phyloP scores from a whole-genome alignment of 92 coral and sea anemone species.

The Scolanthus callimorphus region DNA sequence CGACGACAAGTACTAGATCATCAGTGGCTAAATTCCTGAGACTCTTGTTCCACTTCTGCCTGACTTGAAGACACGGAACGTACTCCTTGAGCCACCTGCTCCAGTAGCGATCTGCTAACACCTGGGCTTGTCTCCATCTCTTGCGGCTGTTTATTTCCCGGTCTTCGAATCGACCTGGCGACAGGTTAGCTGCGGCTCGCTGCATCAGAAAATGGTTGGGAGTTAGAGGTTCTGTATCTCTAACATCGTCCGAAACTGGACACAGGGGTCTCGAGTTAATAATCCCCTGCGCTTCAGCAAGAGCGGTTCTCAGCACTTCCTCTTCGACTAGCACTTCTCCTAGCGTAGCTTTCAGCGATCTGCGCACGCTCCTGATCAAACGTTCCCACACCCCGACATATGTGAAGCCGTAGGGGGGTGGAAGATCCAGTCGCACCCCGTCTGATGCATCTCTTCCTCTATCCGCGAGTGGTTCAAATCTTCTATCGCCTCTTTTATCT shows the following conservation, averaged over 20 bases:
- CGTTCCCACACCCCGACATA: constrained; percentile 52
- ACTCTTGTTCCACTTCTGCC: constrained; percentile 41
- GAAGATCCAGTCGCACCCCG: constrained; percentile 3
- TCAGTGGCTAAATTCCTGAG: constrained; percentile 23
- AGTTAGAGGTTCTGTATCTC: constrained; percentile 27
- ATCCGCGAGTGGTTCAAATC: constrained; percentile 6
- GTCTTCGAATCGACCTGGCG: constrained; percentile 42
- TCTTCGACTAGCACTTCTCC: constrained; percentile 13
- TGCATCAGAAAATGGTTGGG: constrained; percentile 38
- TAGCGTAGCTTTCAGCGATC: constrained; percentile 17
- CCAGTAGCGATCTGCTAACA: constrained; percentile 58
- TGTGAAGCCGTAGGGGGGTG: constrained; percentile 47
- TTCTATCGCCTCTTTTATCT: constrained; percentile 24
- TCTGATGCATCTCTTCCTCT: background rate
- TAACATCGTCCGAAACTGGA: constrained; percentile 23
- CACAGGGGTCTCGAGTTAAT: constrained; percentile 39
- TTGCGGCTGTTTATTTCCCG: constrained; percentile 16
- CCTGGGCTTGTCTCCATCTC: constrained; percentile 35
- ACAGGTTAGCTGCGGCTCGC: constrained; percentile 1
- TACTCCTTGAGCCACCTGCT: constrained; percentile 48
- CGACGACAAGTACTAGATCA: constrained; percentile 42
- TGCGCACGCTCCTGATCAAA: constrained; percentile 21
- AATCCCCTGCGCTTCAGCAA: constrained; percentile 32
- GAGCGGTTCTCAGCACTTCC: constrained; percentile 16
- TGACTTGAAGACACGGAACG: constrained; percentile 36